These are phyloP conservation scores for Microtus obscurus DNA, from an alignment of 2,797 vertebrate species.

Conservation along the genomic window DNA sequence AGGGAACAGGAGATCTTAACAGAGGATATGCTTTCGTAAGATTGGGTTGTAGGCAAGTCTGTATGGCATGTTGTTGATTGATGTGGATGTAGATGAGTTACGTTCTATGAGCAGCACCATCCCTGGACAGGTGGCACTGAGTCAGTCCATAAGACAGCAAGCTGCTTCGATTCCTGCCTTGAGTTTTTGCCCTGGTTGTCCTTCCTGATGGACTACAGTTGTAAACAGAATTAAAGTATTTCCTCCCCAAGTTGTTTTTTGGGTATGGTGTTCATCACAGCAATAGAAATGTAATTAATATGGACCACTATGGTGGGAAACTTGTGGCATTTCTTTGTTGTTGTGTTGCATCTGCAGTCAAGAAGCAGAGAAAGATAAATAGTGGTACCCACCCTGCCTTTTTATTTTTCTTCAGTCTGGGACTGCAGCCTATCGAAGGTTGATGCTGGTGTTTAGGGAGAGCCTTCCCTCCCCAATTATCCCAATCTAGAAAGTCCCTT, in stretches of 20 bases:
- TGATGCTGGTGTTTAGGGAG: not conserved
- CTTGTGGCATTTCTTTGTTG: not conserved
- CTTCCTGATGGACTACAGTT: not conserved
- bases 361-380: not conserved
- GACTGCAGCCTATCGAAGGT: no score
- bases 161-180: not conserved
- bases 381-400: no score
- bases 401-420: not conserved
- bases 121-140: no score
- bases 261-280: not conserved
- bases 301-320: not conserved
- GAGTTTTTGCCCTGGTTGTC: not conserved
- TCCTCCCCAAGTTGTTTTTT: not conserved
- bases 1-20: no score
- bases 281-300: not conserved
- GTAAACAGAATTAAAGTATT: not conserved
- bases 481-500: not conserved
- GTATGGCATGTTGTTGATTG: no score
- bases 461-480: not conserved
- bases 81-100: no score
- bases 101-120: no score
- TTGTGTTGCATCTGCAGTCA: not conserved
- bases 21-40: rapidly evolving
- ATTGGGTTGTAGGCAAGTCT: no score
- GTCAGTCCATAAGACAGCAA: no score